A percentile compares a stretch with the other conserved stretches of the same genome.
Conservation (phyloP, 2,113 vertebrate genomes). For the Bubo blakistoni region DNA sequence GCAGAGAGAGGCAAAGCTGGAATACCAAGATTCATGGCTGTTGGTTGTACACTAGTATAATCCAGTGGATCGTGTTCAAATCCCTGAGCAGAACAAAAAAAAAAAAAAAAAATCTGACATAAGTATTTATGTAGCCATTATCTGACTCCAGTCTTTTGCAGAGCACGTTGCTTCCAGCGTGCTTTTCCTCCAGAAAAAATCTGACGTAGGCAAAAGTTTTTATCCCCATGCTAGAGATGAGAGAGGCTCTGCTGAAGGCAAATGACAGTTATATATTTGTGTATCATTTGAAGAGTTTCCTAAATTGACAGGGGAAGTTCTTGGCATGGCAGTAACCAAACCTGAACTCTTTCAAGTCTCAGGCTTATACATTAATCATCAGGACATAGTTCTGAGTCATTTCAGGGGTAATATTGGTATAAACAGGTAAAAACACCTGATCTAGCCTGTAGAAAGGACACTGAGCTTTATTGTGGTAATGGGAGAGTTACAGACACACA, state of each 20-base stretch:
- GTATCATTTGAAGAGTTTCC: background rate
- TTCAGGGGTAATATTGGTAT: background rate
- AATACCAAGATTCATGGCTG: background rate
- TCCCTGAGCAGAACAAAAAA: background rate
- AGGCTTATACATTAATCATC: fast-evolving
- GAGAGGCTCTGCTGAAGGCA: background rate
- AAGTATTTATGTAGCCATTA: background rate
- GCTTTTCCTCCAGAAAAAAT: background rate
- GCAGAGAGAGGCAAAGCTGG: background rate
- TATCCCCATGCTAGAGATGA: background rate
- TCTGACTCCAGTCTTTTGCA: background rate
- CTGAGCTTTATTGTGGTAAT: background rate
- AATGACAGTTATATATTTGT: fast-evolving
- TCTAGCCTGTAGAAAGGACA: fast-evolving
- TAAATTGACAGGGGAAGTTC: background rate
- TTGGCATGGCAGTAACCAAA: background rate
- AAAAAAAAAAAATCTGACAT: background rate
- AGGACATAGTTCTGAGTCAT: background rate
- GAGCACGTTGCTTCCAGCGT: fast-evolving
- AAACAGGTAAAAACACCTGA: background rate
- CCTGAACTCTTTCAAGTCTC: background rate
- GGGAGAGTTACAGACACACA: background rate
- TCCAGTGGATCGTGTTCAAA: background rate
- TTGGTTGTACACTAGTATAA: fast-evolving
- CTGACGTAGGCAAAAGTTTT: background rate